Evolutionary conservation across 1,140 invertebrate genomes (phyloP).

Genomic region (Arion vulgaris): DNA sequence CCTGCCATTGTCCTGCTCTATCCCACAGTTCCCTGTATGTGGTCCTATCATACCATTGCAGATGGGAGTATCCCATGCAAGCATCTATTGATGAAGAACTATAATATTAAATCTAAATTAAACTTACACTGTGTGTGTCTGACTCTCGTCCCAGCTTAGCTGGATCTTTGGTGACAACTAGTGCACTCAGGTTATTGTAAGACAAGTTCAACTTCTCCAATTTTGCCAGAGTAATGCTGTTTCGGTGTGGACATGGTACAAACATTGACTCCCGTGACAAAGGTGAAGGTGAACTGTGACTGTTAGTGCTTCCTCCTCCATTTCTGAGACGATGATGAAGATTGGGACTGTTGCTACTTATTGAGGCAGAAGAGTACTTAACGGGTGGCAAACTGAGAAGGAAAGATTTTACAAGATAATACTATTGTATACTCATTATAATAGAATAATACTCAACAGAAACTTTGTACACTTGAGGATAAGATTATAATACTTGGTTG

Average conservation of each 20-base stretch:
- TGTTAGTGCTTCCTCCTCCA: background rate
- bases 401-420: background rate
- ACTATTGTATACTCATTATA: too few relatives aligned
- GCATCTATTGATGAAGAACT: too few relatives aligned
- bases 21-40: too few relatives aligned
- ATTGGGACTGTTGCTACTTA: background rate
- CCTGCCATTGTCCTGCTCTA: too few relatives aligned
- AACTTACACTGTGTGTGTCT: conserved; percentile 40
- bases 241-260: conserved; percentile 41
- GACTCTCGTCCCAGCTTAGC: background rate
- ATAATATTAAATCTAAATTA: background rate
- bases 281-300: background rate
- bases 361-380: background rate
- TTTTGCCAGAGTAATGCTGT: conserved; percentile 74
- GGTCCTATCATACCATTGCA: too few relatives aligned
- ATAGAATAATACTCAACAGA: too few relatives aligned
- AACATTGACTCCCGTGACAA: background rate
- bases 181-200: conserved; percentile 80
- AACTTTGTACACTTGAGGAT: too few relatives aligned
- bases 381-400: background rate
- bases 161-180: conserved; percentile 39
- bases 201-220: conserved; percentile 91
- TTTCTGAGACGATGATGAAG: background rate
- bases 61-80: too few relatives aligned
- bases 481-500: too few relatives aligned